These are phyloP conservation scores for Mesocentrotus franciscanus DNA, from an alignment of 53 echinoderm and acorn worm species.

Conservation along the genomic window DNA sequence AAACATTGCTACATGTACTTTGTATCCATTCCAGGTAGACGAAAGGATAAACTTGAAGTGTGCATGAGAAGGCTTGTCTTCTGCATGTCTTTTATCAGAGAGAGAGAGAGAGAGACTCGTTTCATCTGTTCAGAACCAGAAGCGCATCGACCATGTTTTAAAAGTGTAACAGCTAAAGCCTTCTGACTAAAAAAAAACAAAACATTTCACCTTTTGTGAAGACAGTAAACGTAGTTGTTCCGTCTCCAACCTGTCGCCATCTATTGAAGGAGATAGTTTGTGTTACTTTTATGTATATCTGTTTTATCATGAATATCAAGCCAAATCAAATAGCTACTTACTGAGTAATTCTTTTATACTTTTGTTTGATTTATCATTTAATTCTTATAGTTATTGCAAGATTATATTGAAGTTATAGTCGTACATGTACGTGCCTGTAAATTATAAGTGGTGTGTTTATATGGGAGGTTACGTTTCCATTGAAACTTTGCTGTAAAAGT, in stretches of 20 bases:
- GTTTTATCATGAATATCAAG: background rate
- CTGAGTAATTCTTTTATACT: background rate
- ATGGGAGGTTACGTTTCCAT: background rate
- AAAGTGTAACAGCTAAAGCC: no score
- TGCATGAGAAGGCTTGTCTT: background rate
- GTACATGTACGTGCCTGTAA: background rate
- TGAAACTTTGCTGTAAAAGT: background rate
- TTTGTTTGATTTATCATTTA: background rate
- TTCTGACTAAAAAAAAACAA: no score
- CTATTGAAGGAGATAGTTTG: background rate
- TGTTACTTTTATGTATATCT: background rate
- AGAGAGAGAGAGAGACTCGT: background rate
- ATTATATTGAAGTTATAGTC: background rate
- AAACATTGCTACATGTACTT: background rate
- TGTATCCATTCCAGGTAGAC: background rate
- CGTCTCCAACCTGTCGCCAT: background rate
- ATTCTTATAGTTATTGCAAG: background rate
- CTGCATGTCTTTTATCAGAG: background rate
- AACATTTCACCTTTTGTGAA: background rate
- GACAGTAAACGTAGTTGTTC: background rate
- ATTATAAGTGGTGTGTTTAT: conserved; percentile 11
- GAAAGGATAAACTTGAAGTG: background rate
- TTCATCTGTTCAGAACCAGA: background rate
- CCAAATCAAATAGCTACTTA: conserved; percentile 3
- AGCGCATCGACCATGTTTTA: no score